A percentile compares a stretch with the other conserved stretches of the same genome.
Evolutionary conservation across 2,888 invertebrate species (phyloP).

Genomic region (Idaea straminata): DNA sequence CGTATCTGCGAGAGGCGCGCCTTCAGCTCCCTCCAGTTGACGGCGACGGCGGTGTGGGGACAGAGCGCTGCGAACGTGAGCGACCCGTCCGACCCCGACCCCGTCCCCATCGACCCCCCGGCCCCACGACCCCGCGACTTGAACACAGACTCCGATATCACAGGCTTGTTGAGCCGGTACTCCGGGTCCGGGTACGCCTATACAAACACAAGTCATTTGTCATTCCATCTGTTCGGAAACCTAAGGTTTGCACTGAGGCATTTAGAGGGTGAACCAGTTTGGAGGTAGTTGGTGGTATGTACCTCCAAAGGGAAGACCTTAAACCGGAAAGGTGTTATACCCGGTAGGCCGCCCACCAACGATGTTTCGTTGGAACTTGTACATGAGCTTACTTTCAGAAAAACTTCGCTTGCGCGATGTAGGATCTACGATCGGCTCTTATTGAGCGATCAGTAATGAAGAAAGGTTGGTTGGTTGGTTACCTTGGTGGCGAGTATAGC

Average conservation of each 20-base stretch:
- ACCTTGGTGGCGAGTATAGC: conserved; percentile 91
- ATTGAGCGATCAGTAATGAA: too few species aligned
- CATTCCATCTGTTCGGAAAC: too few species aligned
- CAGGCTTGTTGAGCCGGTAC: conserved; percentile 94
- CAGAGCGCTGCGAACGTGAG: conserved; percentile 89
- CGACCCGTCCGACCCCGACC: conserved; percentile 17
- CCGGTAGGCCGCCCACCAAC: too few species aligned
- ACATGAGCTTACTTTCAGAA: too few species aligned
- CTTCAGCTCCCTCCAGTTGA: conserved; percentile 93
- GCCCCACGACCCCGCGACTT: conserved; percentile 69
- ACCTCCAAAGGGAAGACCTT: too few species aligned
- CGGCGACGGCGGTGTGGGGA: conserved; percentile 90
- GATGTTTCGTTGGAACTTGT: too few species aligned
- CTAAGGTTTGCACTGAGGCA: too few species aligned
- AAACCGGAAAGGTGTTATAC: too few species aligned
- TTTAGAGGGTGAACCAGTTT: too few species aligned
- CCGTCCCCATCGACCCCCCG: conserved; percentile 1
- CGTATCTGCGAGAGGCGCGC: conserved; percentile 47
- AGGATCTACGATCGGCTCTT: too few species aligned
- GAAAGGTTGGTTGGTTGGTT: neutral
- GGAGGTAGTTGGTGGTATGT: too few species aligned
- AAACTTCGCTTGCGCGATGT: too few species aligned
- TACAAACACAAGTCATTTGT: neutral
- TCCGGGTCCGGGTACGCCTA: conserved; percentile 94
- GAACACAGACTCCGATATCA: conserved; percentile 84